Evolutionary conservation across 1,140 invertebrate species (phyloP).

Genomic region (Dolichoris vasculosae): DNA sequence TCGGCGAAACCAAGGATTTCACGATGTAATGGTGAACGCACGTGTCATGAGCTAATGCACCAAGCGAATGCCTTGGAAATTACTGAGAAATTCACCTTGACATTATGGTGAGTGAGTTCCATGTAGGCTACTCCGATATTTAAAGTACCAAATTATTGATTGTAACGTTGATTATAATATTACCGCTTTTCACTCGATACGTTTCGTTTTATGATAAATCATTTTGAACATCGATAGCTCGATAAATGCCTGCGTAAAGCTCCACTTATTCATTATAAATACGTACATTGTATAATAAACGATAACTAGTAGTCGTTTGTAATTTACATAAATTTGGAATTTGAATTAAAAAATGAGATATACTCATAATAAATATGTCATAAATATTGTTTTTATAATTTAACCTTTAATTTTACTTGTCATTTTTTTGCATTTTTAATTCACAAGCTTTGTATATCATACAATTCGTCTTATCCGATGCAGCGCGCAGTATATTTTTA

Average conservation of each 20-base stretch:
- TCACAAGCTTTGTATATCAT: neutral
- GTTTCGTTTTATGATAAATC: too few relatives aligned
- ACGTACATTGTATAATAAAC: neutral
- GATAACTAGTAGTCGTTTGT: neutral
- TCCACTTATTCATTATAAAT: neutral
- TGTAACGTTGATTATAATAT: too few relatives aligned
- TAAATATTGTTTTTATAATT: neutral
- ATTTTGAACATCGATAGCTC: too few relatives aligned
- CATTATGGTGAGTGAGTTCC: neutral
- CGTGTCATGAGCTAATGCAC: too few relatives aligned
- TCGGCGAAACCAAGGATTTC: neutral
- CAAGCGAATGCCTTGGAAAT: too few relatives aligned
- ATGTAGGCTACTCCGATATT: neutral
- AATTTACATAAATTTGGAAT: neutral
- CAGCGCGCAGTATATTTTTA: neutral
- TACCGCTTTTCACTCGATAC: neutral
- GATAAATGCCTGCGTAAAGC: too few relatives aligned
- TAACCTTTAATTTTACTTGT: neutral
- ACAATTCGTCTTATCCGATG: neutral
- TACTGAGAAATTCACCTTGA: too few relatives aligned
- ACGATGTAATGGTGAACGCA: too few relatives aligned
- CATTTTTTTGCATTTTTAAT: neutral
- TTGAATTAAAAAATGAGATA: neutral
- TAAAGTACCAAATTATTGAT: neutral
- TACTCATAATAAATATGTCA: neutral